Base-by-base conservation (phyloP, 2,888 invertebrate species). In the Rhagonycha lutea region DNA sequence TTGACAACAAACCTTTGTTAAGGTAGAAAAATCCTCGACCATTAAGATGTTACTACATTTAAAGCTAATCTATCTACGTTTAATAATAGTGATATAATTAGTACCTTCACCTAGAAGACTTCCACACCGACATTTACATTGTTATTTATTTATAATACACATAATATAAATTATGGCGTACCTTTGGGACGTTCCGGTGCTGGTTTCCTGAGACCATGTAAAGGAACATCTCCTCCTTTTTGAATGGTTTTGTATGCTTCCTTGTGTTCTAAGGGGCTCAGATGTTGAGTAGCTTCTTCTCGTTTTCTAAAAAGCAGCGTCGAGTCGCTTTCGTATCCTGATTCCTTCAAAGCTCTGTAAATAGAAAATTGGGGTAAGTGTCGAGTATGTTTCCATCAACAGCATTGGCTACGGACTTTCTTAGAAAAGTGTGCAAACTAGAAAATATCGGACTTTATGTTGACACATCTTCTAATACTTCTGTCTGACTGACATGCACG, bases 191-290 rank as follows among this genome's bases (percentile, higher is more conserved):
- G 92, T 86, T 95, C 94, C 26, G 98, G 98, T 14, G 96, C 96
- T 14, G 94, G 94, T 84, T 98, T 98, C 65, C 98, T 91, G 85
- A 98, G 92, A 62, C 98, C 98, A 85, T 96, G 92, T 10, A 97
- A 90, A 0, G 98, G 98, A 3, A 98, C 96, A 88, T 98, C 98
- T 0, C 98, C 98, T 0, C 98, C 98, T 75, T 94, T 94, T 86
- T 98, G 98, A 74, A 98, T 92, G 79, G 92, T 93, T 85, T 94
- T 94, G 88, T 98, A 98, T 11, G 94, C 94, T 78, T 94, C 92
- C 78, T 93, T 92, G 82, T 96, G 93, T 85, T 97, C 95, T n/a
- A 93, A 91, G 1, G 96, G 96, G 81, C 94, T 96, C 72, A 96
- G 87, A 79, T 92, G 92, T 23, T 90, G 89, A 65, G 91, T 91